Evolutionary conservation across 2,888 invertebrate genomes (phyloP).

Genomic region (Lasioglossum figueresi): DNA sequence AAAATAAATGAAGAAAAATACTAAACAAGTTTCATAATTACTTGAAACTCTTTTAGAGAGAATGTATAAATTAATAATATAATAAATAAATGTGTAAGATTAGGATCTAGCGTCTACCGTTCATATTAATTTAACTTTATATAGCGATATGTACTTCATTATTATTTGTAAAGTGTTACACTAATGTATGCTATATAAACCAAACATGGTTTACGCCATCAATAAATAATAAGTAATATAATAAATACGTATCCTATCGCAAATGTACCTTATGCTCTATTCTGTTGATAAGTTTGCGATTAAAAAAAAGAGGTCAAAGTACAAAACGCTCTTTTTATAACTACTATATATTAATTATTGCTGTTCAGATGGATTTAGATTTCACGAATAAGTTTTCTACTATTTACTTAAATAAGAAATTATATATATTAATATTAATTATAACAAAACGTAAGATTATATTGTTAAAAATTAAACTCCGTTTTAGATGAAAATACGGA

Average conservation of each 20-base stretch:
- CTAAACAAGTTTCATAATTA: not conserved
- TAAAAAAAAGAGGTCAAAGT: constrained; percentile 10
- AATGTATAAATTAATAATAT: no score
- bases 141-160: no score
- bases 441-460: not conserved
- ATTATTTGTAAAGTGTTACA: no score
- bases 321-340: not conserved
- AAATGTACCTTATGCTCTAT: not conserved
- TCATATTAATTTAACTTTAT: no score
- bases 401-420: not conserved
- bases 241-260: not conserved
- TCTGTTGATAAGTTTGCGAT: not conserved
- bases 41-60: no score
- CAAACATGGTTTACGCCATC: no score
- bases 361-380: not conserved
- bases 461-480: not conserved
- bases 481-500: not conserved
- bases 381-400: not conserved
- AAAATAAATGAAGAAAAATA: not conserved
- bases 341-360: not conserved
- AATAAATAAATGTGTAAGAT: no score
- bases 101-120: no score
- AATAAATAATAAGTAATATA: not conserved
- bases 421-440: not conserved
- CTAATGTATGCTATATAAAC: no score